Evolutionary conservation across 2,797 vertebrate species (phyloP).

Genomic region (Psittacula echo): DNA sequence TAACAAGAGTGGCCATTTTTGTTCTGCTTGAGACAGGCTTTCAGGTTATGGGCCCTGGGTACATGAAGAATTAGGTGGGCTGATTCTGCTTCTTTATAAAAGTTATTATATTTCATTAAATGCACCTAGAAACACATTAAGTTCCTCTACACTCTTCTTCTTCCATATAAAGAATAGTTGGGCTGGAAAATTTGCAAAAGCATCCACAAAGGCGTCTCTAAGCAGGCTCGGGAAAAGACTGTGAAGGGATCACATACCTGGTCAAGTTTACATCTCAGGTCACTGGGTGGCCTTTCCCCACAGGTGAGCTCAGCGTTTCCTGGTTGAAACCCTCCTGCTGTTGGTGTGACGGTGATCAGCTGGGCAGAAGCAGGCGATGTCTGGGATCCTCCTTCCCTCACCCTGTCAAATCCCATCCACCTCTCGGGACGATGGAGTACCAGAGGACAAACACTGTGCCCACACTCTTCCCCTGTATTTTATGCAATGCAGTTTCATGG

Average conservation of each 20-base stretch:
- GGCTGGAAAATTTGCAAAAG: background rate
- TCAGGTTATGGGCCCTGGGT: background rate
- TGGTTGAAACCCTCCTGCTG: background rate
- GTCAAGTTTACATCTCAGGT: background rate
- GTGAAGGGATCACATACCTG: background rate
- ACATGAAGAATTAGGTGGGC: background rate
- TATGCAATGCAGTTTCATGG: fast-evolving
- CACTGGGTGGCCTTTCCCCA: background rate
- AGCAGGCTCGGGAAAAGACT: background rate
- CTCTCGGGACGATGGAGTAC: fast-evolving
- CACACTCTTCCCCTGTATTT: background rate
- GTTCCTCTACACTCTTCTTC: background rate
- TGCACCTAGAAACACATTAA: background rate
- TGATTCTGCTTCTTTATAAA: background rate
- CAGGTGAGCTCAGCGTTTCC: background rate
- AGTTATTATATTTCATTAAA: conserved; percentile 13
- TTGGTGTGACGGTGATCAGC: background rate
- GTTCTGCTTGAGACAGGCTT: background rate
- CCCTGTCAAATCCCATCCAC: background rate
- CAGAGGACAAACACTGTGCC: background rate
- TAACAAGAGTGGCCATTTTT: conserved; percentile 35
- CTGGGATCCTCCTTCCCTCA: fast-evolving
- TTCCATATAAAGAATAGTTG: background rate
- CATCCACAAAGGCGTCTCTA: background rate
- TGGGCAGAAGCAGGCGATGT: background rate